Evolutionary conservation across 1,140 invertebrate species (phyloP).

Genomic region (Plodia interpunctella): DNA sequence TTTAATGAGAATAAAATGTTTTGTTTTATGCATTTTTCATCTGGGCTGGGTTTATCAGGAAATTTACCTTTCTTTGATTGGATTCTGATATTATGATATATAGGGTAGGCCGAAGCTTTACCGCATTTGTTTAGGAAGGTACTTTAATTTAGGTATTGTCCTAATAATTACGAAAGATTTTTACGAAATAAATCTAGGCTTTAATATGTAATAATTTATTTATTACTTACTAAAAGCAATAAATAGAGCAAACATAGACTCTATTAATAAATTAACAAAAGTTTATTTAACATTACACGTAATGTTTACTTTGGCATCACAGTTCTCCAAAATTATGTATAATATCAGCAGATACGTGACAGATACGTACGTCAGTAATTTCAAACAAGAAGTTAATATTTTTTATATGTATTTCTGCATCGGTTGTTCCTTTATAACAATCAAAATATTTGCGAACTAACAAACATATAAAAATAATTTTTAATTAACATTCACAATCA

Average conservation of each 20-base stretch:
- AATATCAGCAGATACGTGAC: too few relatives aligned
- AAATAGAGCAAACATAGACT: slow-evolving; percentile 71
- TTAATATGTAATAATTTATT: slow-evolving; percentile 13
- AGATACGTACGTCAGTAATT: slow-evolving; percentile 19
- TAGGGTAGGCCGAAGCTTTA: too few relatives aligned
- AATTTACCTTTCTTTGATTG: too few relatives aligned
- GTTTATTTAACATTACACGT: slow-evolving; percentile 53
- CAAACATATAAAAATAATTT: slow-evolving; percentile 6
- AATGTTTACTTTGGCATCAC: slow-evolving; percentile 68
- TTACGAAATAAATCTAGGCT: too few relatives aligned
- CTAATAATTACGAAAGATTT: too few relatives aligned
- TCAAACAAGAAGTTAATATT: neutral
- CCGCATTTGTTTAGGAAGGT: too few relatives aligned
- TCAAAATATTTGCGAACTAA: neutral
- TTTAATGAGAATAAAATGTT: too few relatives aligned
- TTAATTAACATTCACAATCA: slow-evolving; percentile 8
- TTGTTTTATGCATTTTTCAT: too few relatives aligned
- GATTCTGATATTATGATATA: too few relatives aligned
- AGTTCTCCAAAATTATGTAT: slow-evolving; percentile 45
- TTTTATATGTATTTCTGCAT: neutral
- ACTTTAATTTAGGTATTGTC: too few relatives aligned
- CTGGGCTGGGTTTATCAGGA: too few relatives aligned
- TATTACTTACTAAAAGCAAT: slow-evolving; percentile 71
- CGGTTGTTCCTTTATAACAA: neutral
- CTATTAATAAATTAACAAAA: slow-evolving; percentile 72